These are phyloP conservation scores for Odontamblyopus rebecca DNA, from an alignment of 2,797 vertebrate genomes.

Conservation along the genomic window DNA sequence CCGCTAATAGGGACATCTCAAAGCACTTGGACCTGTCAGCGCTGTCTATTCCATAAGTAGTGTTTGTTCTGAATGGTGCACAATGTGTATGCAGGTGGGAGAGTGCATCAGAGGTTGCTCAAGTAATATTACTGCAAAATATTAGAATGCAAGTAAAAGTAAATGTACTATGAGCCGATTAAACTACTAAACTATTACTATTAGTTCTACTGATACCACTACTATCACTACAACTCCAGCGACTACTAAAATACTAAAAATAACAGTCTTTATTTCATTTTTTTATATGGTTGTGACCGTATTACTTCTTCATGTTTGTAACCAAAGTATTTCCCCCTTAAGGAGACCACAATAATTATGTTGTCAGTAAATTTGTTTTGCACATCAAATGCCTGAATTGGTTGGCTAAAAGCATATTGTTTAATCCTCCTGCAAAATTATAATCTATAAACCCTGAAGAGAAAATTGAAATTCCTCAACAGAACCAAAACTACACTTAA, in stretches of 20 bases:
- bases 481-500: slow-evolving; percentile 5
- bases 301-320: too few species aligned
- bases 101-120: background rate
- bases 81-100: background rate
- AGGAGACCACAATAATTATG: too few species aligned
- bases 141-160: background rate
- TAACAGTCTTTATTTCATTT: too few species aligned
- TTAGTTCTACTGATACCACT: background rate
- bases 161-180: background rate
- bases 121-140: background rate
- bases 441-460: background rate
- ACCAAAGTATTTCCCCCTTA: too few species aligned
- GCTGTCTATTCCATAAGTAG: background rate
- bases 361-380: background rate
- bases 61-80: background rate
- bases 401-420: background rate
- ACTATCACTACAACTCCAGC: background rate
- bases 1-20: slow-evolving; percentile 6
- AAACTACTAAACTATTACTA: background rate
- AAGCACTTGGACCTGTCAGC: background rate
- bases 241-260: too few species aligned
- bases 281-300: too few species aligned
- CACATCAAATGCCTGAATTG: background rate
- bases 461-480: background rate
- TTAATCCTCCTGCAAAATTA: background rate